Evolutionary conservation across 37 sponge, comb jelly and placozoan genomes (phyloP).

Genomic region (Cliona cf. orientalis): DNA sequence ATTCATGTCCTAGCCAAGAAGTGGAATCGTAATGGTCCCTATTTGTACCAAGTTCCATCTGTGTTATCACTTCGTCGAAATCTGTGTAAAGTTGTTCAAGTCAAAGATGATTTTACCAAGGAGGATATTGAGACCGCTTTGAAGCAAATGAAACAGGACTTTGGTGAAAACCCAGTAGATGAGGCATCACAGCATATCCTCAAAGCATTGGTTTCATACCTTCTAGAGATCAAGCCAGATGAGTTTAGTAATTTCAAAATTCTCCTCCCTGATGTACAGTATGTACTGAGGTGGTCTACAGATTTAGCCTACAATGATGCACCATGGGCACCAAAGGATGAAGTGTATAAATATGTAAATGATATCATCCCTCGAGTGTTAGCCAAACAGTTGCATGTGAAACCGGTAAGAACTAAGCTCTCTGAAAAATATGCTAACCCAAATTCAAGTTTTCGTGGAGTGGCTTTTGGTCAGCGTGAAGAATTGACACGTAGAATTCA

Average conservation of each 20-base stretch:
- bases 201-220: background rate
- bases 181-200: constrained; percentile 2
- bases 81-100: constrained; percentile 21
- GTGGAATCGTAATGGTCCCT: constrained; percentile 49
- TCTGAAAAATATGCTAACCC: constrained; percentile 20
- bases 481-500: constrained; percentile 66
- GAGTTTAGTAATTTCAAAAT: background rate
- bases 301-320: constrained; percentile 58
- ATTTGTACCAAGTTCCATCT: constrained; percentile 43
- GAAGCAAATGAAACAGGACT: constrained; percentile 38
- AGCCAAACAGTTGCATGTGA: constrained; percentile 39
- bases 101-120: constrained; percentile 27
- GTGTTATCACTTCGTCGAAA: background rate
- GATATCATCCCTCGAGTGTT: constrained; percentile 20
- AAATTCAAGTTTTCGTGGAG: background rate
- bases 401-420: constrained; percentile 33
- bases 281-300: constrained; percentile 19
- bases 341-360: constrained; percentile 11
- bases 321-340: constrained; percentile 29
- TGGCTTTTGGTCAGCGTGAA: constrained; percentile 46
- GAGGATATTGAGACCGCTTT: constrained; percentile 51
- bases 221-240: background rate
- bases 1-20: constrained; percentile 8
- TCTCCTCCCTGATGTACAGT: constrained; percentile 38
- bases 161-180: constrained; percentile 14